Percentiles rank a stretch among this genome's conserved stretches.
Conservation (phyloP, 2,888 invertebrate genomes). For the Apodemia duryi region DNA sequence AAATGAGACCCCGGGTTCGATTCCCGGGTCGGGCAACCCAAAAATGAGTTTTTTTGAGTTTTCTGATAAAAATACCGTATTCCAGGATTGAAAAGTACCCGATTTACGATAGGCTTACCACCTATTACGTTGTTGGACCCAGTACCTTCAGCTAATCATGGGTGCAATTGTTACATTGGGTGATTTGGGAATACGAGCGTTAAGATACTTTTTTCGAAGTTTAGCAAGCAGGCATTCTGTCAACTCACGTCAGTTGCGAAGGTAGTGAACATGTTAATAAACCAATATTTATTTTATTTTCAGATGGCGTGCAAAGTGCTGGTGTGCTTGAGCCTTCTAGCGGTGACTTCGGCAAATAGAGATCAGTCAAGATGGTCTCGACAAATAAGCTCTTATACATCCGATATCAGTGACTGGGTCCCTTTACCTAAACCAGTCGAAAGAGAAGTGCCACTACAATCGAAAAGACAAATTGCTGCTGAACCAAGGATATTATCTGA, state of each 20-base stretch:
- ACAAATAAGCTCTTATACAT: constrained; percentile 68
- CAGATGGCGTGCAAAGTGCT: constrained; percentile 63
- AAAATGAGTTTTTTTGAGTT: no score
- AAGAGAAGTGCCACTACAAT: constrained; percentile 43
- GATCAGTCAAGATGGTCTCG: constrained; percentile 69
- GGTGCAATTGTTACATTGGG: no score
- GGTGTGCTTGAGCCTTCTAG: constrained; percentile 47
- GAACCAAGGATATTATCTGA: constrained; percentile 69
- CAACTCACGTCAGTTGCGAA: neutral
- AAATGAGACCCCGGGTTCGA: no score
- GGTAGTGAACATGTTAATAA: neutral
- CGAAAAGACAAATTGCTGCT: constrained; percentile 66
- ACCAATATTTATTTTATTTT: constrained; percentile 34
- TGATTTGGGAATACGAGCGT: no score
- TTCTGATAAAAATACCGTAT: no score
- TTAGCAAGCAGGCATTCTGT: neutral
- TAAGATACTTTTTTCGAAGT: no score
- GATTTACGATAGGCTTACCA: no score
- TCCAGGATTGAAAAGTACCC: no score
- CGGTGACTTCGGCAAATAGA: constrained; percentile 46
- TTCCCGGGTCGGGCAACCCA: no score
- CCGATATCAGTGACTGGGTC: constrained; percentile 71
- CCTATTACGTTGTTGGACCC: no score
- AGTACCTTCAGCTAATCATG: no score
- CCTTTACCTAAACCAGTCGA: constrained; percentile 59